phyloP scores from a whole-genome alignment of 2,888 invertebrate genomes.

The Tetrapedia diversipes region DNA sequence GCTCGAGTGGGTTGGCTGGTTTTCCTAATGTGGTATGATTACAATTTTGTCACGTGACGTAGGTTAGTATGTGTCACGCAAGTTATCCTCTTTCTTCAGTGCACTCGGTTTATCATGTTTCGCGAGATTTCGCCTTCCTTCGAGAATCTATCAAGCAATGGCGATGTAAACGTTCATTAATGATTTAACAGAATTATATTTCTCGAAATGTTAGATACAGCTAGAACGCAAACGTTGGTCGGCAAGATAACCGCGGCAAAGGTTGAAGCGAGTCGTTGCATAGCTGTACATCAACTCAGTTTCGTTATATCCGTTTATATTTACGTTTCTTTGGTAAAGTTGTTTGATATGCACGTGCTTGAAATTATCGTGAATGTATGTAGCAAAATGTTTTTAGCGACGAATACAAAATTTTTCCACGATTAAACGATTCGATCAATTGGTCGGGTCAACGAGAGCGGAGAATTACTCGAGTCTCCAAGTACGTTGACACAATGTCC shows the following conservation, averaged over 20 bases:
- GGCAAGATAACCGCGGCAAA: neutral
- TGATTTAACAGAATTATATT: constrained; percentile 9
- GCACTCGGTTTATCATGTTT: neutral
- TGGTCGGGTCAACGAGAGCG: constrained; percentile 62
- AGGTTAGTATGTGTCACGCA: neutral
- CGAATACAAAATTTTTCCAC: constrained; percentile 66
- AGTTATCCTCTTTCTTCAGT: neutral
- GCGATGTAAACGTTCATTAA: neutral
- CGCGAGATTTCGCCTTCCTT: neutral
- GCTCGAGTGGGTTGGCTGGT: neutral
- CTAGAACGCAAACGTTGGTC: neutral
- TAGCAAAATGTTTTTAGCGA: constrained; percentile 32
- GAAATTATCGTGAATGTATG: constrained; percentile 13
- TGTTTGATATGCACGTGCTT: neutral
- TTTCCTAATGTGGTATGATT: constrained; percentile 20
- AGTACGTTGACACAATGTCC: constrained; percentile 59
- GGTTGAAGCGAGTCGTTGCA: neutral
- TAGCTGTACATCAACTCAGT: neutral
- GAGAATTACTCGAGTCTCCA: constrained; percentile 58
- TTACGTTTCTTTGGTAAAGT: neutral
- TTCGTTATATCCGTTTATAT: neutral
- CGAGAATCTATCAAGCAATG: neutral
- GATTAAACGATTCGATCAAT: constrained; percentile 67
- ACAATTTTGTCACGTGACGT: constrained; percentile 6
- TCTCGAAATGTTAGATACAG: neutral